Evolutionary conservation across 1,140 invertebrate species (phyloP), one percentile per base, ranked within the genome.

Genomic region (Microplitis demolitor): DNA sequence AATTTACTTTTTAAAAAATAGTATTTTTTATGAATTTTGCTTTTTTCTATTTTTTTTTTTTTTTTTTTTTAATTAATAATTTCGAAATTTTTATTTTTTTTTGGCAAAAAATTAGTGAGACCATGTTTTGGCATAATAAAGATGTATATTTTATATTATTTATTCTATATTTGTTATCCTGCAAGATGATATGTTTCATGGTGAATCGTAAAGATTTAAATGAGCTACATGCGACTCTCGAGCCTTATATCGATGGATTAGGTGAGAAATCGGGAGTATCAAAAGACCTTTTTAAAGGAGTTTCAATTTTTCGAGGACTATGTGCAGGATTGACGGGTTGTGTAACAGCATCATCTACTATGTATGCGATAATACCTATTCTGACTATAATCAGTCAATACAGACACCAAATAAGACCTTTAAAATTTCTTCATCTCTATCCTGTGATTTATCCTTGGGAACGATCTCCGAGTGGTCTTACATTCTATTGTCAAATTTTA

Each of bases 371-470:
- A 4, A 3, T 56, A 11, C 70, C 75, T 3, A 4, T 72, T 11
- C 9, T 37, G 8, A 61, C 4, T 11, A 53, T 67, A 5, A 9
- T 72, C 11, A 5, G 35, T 13, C 34, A 72, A 24, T 8, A 0
- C 4, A 66, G 58, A 3, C 64, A 50, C 13, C 16, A 53, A 24
- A n/a, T n/a, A n/a, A 14, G 70, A 14, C 53, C 35, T 33, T 64
- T 61, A 9, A 37, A 74, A 31, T 74, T 73, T 45, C 4, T 39
- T 9, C 37, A 74, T 14, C 69, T 60, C 1, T 50, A 67, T 72
- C 68, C 64, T 1, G 50, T 35, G 4, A 50, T 45, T 24, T 74
- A 66, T 62, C 72, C 73, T 11, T 64, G 62, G 62, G n/a, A 35
- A 14, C 35, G 6, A 39, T 13, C 62, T 39, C 33, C 33, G n/a